These are phyloP conservation scores for Aspidiotus destructor DNA, from an alignment of 2,888 invertebrate species.

Conservation along the genomic window DNA sequence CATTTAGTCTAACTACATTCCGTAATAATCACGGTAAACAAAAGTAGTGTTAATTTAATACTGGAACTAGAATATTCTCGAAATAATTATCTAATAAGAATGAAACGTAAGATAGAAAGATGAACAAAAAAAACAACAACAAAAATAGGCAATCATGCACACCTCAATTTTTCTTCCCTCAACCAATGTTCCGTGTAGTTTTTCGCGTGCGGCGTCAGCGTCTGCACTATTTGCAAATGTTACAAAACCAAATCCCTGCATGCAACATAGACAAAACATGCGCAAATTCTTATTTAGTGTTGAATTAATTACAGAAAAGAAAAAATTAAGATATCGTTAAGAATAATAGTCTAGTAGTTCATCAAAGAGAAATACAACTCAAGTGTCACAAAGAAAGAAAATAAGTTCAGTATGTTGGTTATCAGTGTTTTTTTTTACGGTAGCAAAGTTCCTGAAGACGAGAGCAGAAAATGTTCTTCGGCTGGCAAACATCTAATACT, in stretches of 20 bases:
- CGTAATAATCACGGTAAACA: too few species aligned
- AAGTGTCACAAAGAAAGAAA: constrained; percentile 35
- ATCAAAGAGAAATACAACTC: constrained; percentile 34
- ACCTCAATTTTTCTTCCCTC: constrained; percentile 99
- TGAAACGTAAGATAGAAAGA: constrained; percentile 25
- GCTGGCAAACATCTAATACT: too few species aligned
- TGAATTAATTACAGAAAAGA: constrained; percentile 39
- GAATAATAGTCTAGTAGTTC: constrained; percentile 36
- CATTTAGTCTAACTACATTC: too few species aligned
- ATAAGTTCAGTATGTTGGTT: constrained; percentile 23
- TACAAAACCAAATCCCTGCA: constrained; percentile 99
- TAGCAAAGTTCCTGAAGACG: too few species aligned
- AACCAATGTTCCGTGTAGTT: constrained; percentile 99
- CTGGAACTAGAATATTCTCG: too few species aligned
- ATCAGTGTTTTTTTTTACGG: background rate
- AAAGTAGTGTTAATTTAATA: too few species aligned
- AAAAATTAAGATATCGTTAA: constrained; percentile 36
- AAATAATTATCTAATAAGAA: background rate
- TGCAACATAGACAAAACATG: constrained; percentile 79
- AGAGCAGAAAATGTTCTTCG: too few species aligned
- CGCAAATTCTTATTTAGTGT: constrained; percentile 29
- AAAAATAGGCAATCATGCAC: constrained; percentile 59
- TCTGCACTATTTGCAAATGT: constrained; percentile 99
- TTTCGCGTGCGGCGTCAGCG: constrained; percentile 99
- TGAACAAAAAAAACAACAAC: constrained; percentile 23